A percentile compares a stretch with the other conserved stretches of the same genome.
These are phyloP conservation scores for Xyrauchen texanus DNA, from an alignment of 2,113 vertebrate species.

Conservation along the genomic window DNA sequence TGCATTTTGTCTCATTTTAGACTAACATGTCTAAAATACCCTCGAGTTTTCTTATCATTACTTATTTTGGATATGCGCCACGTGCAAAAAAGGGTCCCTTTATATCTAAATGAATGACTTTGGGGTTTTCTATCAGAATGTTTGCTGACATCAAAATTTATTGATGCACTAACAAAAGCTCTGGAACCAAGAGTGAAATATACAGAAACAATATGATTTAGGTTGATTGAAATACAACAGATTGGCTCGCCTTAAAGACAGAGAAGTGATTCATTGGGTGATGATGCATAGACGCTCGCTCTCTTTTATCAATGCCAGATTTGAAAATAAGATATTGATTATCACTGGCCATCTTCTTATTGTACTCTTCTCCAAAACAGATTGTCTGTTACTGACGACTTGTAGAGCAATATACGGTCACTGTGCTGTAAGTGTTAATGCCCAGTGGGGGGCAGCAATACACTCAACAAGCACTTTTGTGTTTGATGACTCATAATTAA, in stretches of 20 bases:
- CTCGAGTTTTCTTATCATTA: background rate
- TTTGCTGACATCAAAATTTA: background rate
- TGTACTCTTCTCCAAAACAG: background rate
- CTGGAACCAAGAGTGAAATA: background rate
- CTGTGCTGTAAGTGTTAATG: background rate
- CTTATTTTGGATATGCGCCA: background rate
- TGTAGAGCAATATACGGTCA: conserved; percentile 24
- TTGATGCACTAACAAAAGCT: background rate
- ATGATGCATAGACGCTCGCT: background rate
- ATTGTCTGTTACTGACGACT: background rate
- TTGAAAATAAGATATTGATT: conserved; percentile 20
- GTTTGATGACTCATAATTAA: no score
- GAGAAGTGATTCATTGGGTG: background rate
- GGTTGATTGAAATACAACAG: background rate
- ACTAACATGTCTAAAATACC: background rate
- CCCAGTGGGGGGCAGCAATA: conserved; percentile 42
- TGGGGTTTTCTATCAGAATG: background rate
- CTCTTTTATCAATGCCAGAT: conserved; percentile 18
- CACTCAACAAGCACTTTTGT: background rate
- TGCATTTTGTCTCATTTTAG: background rate
- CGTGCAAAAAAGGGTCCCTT: background rate
- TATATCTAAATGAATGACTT: background rate
- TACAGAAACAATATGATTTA: background rate
- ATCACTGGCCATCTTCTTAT: conserved; percentile 4
- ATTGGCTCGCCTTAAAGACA: background rate